Evolutionary conservation across 2,888 invertebrate species (phyloP), one percentile per base, ranked within the genome.

Genomic region (Choreutis nemorana): DNA sequence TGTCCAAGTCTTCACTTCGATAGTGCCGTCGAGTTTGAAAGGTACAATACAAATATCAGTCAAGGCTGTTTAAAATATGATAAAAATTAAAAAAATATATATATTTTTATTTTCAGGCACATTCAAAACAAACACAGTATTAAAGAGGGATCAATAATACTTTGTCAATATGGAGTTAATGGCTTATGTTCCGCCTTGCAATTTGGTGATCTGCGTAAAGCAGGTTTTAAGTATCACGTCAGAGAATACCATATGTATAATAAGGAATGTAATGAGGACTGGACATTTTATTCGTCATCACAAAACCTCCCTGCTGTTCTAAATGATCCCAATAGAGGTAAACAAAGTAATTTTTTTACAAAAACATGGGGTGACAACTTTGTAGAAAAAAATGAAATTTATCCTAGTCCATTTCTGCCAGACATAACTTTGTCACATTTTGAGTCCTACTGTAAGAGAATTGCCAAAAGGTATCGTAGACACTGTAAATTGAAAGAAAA

Each of bases 291-390:
- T 66, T 91, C 92, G 28, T 92, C 96, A 29, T 87, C 92, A 29
- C 97, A 97, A 70, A 97, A 97, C 70, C 82, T 98, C 40, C 94
- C 97, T 20, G 95, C 97, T 32, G 95, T 95, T 41, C 82, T 98
- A 37, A 97, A 97, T 73, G 97, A 98, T 68, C 97, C 97, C 0
- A 88, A 89, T 38, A 87, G 89, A 54, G 90, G 95, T 41, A 97
- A 95, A 67, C 91, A 92, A 62, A 84, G 84, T 39, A 87, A 96
- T 64, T 94, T 99, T 55, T 96, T 99, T 55, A 96, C 96, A 0
- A 94, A 94, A 64, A 95, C 95, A 36, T 99, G 98, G 98, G 98
- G 99, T 24, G 97, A 97, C 50, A 83, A 86, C 34, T 99, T 99
- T 68, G 85, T 94, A 11, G 96, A 96, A 38, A 87, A 90, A 48